Conservation (phyloP, 2,113 vertebrate species). For the Seriola dumerili region DNA sequence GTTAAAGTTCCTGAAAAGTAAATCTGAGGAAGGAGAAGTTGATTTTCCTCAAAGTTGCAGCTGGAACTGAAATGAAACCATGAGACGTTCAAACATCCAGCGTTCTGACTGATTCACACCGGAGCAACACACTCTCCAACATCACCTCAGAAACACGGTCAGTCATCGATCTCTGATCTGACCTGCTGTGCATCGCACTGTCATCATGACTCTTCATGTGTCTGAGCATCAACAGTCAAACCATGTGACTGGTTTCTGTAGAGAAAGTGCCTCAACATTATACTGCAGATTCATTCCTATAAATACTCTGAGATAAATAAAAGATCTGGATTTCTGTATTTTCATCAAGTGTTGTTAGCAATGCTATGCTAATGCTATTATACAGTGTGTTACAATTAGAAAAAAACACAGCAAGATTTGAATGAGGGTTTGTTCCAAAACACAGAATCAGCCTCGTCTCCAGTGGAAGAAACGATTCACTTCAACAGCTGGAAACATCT, state of each 20-base stretch:
- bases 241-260: constrained; percentile 35
- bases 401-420: constrained; percentile 32
- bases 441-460: neutral
- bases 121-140: constrained; percentile 37
- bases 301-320: constrained; percentile 67
- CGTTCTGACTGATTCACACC: constrained; percentile 16
- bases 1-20: constrained; percentile 22
- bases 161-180: constrained; percentile 22
- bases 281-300: constrained; percentile 43
- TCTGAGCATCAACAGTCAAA: constrained; percentile 24
- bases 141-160: constrained; percentile 36
- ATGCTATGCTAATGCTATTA: constrained; percentile 24
- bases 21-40: constrained; percentile 1
- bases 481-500: neutral
- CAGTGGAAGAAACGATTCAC: neutral
- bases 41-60: constrained; percentile 3
- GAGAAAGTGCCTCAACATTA: constrained; percentile 66
- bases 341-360: constrained; percentile 33
- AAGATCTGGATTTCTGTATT: constrained; percentile 30
- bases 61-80: neutral
- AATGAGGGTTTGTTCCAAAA: constrained; percentile 37
- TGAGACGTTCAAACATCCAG: constrained; percentile 33
- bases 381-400: constrained; percentile 56
- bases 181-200: neutral
- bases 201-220: constrained; percentile 24